Evolutionary conservation across 2,888 invertebrate genomes (phyloP).

Genomic region (Crioceris asparagi): DNA sequence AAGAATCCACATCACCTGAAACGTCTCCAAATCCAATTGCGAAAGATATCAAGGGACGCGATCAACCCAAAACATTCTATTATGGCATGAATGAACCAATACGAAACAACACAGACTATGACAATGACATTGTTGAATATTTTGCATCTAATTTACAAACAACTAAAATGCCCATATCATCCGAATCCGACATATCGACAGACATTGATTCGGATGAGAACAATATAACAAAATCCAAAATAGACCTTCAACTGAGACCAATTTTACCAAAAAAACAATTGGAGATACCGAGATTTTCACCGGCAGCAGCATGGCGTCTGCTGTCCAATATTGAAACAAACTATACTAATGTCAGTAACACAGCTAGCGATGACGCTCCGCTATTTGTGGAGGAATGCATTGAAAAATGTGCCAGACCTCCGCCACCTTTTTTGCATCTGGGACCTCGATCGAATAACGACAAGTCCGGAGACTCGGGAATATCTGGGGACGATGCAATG

Average conservation of each 20-base stretch:
- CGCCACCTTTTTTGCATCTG: constrained; percentile 38
- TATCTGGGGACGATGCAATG: constrained; percentile 63
- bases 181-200: constrained; percentile 48
- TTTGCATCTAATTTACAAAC: constrained; percentile 20
- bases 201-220: constrained; percentile 37
- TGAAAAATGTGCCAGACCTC: constrained; percentile 43
- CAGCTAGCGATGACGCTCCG: constrained; percentile 30
- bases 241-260: constrained; percentile 63
- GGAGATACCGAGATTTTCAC: constrained; percentile 70
- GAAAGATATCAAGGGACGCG: constrained; percentile 18
- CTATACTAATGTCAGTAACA: constrained; percentile 20
- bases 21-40: constrained; percentile 42
- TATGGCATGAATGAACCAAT: constrained; percentile 60
- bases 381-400: constrained; percentile 44
- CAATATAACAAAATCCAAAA: constrained; percentile 41
- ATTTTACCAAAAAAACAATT: constrained; percentile 69
- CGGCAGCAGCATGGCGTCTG: constrained; percentile 72
- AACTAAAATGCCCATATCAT: constrained; percentile 33
- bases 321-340: constrained; percentile 51
- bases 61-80: constrained; percentile 54
- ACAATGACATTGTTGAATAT: constrained; percentile 18
- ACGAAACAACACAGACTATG: constrained; percentile 11
- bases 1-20: constrained; percentile 53
- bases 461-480: constrained; percentile 75
- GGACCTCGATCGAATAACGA: constrained; percentile 46